Evolutionary conservation across 2,113 vertebrate species (phyloP), one percentile per base, ranked within the genome.

Genomic region (Nerophis ophidion): DNA sequence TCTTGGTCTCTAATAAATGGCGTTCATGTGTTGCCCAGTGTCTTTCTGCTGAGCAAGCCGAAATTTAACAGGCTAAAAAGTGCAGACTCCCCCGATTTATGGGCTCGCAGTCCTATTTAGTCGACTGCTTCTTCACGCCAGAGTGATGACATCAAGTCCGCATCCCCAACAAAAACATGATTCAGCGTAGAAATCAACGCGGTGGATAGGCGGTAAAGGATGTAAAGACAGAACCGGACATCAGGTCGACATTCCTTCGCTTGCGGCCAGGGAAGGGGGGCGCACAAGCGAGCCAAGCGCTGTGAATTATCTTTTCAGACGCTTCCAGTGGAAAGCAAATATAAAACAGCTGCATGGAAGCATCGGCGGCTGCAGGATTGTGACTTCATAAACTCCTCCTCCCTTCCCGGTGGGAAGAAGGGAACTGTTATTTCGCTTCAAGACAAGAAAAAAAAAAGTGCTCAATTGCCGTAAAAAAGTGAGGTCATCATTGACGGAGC

Each of bases 211-310:
- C 65, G 66, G 61, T 65, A 63, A 60, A 57, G 66, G 77, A 77
- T 48, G 60, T 61, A 56, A 59, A 70, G 40, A 47, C 59, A 8
- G 68, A 63, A 75, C 61, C 68, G 74, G 70, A 70, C 72, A 71
- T 74, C 65, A 45, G 56, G 42, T 70, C 60, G 53, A 68, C 54
- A 79, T 82, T 77, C 73, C 75, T 69, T 35, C 40, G 54, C 55
- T 36, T 9, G 19, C 17, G 38, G 36, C 47, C 40, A 26, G 51
- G 26, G 26, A 26, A 2, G 26, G 1, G 26, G 26, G 26, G 26
- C 11, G 40, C 26, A 26, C 26, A 26, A 26, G 26, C 51, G 42
- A 61, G 60, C 58, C 60, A 57, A 61, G 42, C 42, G 44, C 64
- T 26, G 60, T 45, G 56, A 81, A 68, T 68, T 46, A 54, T 42